phyloP scores from a whole-genome alignment of 2,113 vertebrate genomes.

The Silurus meridionalis region DNA sequence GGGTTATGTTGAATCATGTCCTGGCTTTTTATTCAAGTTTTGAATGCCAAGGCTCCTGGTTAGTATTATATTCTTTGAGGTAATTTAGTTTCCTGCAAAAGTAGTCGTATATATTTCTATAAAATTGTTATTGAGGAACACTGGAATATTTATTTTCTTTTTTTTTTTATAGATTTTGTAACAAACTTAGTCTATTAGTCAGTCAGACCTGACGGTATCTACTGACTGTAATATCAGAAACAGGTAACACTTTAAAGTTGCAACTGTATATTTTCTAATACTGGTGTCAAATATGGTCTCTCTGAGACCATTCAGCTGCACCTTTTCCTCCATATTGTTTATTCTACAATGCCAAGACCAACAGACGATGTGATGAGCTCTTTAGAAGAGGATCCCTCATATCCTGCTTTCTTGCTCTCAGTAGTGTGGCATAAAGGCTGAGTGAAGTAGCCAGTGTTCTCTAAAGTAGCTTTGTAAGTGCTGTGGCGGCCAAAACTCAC shows the following conservation, averaged over 20 bases:
- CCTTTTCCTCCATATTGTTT: conserved; percentile 39
- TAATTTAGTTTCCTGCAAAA: background rate
- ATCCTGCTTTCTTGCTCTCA: conserved; percentile 30
- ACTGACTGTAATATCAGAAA: conserved; percentile 14
- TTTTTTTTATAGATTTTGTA: background rate
- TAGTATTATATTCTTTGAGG: background rate
- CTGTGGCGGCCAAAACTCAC: background rate
- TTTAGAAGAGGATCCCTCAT: conserved; percentile 42
- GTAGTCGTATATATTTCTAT: background rate
- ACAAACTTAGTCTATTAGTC: background rate
- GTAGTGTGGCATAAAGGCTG: background rate
- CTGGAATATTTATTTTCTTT: background rate
- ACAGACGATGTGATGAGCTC: conserved; percentile 16
- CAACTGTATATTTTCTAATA: conserved; percentile 9
- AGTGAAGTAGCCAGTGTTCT: background rate
- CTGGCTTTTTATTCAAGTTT: background rate
- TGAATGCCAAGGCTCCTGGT: background rate
- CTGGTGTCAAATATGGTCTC: background rate
- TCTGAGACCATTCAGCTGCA: conserved; percentile 28
- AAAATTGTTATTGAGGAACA: background rate
- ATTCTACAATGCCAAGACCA: conserved; percentile 45
- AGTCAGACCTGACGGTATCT: background rate
- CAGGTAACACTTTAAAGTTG: background rate
- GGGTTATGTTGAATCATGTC: background rate
- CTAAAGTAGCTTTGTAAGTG: background rate